A percentile compares a stretch with the other conserved stretches of the same genome.
Evolutionary conservation across 2,113 vertebrate species (phyloP).

Genomic region (Albula goreensis): DNA sequence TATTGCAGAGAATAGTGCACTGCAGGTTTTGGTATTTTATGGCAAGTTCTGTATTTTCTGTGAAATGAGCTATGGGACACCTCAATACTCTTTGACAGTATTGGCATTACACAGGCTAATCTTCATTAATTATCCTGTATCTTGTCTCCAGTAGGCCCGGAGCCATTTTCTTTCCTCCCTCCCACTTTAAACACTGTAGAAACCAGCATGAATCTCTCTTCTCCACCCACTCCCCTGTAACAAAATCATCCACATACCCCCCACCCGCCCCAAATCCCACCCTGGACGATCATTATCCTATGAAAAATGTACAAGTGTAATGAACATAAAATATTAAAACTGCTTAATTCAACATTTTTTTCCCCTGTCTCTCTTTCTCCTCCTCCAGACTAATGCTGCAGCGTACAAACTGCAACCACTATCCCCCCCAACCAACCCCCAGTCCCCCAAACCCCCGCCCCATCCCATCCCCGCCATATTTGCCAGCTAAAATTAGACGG

Average conservation of each 20-base stretch:
- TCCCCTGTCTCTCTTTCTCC: conserved; percentile 3
- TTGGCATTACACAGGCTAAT: background rate
- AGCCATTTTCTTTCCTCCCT: background rate
- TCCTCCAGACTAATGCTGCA: conserved; percentile 1
- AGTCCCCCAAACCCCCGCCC: too few relatives aligned
- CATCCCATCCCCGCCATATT: background rate
- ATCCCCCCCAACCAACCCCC: background rate
- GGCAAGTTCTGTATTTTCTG: background rate
- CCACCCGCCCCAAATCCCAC: background rate
- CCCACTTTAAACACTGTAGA: background rate
- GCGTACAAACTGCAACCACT: background rate
- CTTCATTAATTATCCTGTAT: background rate
- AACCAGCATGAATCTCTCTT: background rate
- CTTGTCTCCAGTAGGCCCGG: background rate
- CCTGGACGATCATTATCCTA: conserved; percentile 13
- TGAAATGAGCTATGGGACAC: background rate
- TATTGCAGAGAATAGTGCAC: background rate
- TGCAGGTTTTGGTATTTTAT: background rate
- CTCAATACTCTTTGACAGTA: background rate
- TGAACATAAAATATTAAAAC: conserved; percentile 22
- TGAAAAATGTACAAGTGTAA: conserved; percentile 3
- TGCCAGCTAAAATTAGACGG: conserved; percentile 5
- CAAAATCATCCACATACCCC: background rate
- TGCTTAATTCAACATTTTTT: conserved; percentile 19
- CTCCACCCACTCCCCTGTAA: background rate